Base-by-base conservation (phyloP, 2,797 vertebrate genomes). In the Lepilemur ruficaudatus region DNA sequence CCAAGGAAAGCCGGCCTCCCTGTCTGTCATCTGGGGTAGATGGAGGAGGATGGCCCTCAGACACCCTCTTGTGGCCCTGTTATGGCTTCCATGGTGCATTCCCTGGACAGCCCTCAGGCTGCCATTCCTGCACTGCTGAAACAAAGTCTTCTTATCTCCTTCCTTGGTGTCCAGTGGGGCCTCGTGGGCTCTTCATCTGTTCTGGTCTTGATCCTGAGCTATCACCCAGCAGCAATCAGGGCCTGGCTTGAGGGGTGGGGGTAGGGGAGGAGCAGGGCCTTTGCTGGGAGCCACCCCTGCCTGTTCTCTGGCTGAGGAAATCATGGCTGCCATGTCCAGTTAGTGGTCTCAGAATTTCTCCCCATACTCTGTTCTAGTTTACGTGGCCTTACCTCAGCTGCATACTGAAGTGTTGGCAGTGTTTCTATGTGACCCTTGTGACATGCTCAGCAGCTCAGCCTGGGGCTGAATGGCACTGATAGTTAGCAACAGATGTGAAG, bases 1-100 rank as follows among this genome's bases (percentile, higher is more conserved):
- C 59, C 20, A 0, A 12, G 23, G 73, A 78, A 35, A 88, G 63
- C 32, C 35, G 1, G 20, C 8, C 12, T 57, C 28, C 15, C 35
- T 43, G 1, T 9, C 5, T 2, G 30, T n/a, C 5, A 22, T 5
- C 2, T 17, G 1, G 25, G 22, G 32, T 65, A 20, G 38, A 72
- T 1, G 11, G 61, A 32, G 32, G 43, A 35, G 32, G 35, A 17
- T 4, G 25, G 43, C 32, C 28, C 50, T 75, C 11, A 25, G 28
- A 41, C 0, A 6, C 32, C 14, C 14, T 28, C 1, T 1, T 11
- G 30, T 17, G 3, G 73, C 50, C 28, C n/a, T n/a, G 1, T 32
- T 70, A 32, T 32, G n/a, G 15, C 38, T 14, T 50, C 43, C 5
- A 20, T 18, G 22, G n/a, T 15, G 8, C 43, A 20, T 4, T 28